Evolutionary conservation across 2,888 invertebrate genomes (phyloP).

Genomic region (Lasioglossum figueresi): DNA sequence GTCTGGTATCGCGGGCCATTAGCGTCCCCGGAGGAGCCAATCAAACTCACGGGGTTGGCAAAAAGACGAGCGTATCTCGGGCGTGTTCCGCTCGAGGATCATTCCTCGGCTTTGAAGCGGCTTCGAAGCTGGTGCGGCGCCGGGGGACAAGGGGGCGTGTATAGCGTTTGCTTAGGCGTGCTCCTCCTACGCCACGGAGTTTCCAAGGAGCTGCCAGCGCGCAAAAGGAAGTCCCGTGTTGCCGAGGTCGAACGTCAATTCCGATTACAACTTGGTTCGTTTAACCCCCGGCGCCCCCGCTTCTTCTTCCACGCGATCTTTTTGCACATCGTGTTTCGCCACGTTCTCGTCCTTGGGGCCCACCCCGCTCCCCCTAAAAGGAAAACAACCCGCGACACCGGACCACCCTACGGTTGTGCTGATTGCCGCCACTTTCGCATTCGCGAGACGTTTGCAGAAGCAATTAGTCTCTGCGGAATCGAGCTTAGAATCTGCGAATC

Average conservation of each 20-base stretch:
- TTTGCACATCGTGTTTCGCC: constrained; percentile 51
- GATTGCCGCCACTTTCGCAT: constrained; percentile 7
- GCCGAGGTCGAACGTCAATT: constrained; percentile 65
- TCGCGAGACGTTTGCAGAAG: background rate
- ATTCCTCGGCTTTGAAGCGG: constrained; percentile 13
- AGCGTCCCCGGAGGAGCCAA: constrained; percentile 23
- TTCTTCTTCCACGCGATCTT: constrained; percentile 42
- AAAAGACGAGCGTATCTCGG: constrained; percentile 30
- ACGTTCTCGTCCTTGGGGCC: constrained; percentile 23
- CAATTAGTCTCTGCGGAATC: background rate
- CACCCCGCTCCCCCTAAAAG: constrained; percentile 16
- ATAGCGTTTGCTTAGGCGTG: constrained; percentile 49
- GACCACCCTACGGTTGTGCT: background rate
- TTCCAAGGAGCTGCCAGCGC: constrained; percentile 28
- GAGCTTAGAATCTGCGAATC: background rate
- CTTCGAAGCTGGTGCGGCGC: constrained; percentile 29
- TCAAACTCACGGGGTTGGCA: constrained; percentile 31
- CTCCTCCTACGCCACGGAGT: constrained; percentile 34
- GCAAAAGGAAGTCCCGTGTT: constrained; percentile 45
- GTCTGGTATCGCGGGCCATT: constrained; percentile 28
- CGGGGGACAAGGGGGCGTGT: constrained; percentile 5
- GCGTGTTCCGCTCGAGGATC: constrained; percentile 25
- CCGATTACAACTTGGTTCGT: constrained; percentile 72
- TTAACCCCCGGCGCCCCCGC: constrained; percentile 65
- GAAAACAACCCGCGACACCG: constrained; percentile 31